Evolutionary conservation across 2,888 invertebrate genomes (phyloP).

Genomic region (Monopis laevigella): DNA sequence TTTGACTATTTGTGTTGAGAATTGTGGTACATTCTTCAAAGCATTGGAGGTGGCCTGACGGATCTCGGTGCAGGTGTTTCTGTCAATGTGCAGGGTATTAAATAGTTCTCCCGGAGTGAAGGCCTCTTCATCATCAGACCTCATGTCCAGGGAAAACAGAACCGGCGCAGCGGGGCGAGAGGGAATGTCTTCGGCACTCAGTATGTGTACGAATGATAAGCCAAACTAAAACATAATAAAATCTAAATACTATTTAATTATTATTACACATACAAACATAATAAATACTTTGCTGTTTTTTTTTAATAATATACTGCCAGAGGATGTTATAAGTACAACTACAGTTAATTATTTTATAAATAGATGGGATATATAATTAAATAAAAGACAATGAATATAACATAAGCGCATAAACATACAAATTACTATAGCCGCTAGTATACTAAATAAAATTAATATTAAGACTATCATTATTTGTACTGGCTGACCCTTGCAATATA

Average conservation of each 20-base stretch:
- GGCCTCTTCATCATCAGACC: constrained; percentile 67
- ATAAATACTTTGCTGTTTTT: not conserved
- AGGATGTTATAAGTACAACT: not conserved
- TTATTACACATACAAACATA: not conserved
- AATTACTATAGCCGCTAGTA: no score
- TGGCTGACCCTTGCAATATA: no score
- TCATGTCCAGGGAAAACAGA: constrained; percentile 43
- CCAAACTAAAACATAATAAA: constrained; percentile 70
- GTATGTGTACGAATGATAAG: constrained; percentile 75
- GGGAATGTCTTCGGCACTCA: not conserved
- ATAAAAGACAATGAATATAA: no score
- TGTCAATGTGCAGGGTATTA: constrained; percentile 27
- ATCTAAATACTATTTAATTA: constrained; percentile 11
- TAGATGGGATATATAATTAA: no score
- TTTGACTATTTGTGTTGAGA: not conserved
- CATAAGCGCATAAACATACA: no score
- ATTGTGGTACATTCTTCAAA: not conserved
- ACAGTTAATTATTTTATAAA: no score
- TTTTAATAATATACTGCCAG: not conserved
- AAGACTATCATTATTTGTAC: no score
- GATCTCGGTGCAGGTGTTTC: not conserved
- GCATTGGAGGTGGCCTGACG: constrained; percentile 3
- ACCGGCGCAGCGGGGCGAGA: not conserved
- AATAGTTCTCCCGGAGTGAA: constrained; percentile 73
- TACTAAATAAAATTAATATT: no score